phyloP scores from a whole-genome alignment of 2,888 invertebrate genomes.

The Erannis defoliaria region DNA sequence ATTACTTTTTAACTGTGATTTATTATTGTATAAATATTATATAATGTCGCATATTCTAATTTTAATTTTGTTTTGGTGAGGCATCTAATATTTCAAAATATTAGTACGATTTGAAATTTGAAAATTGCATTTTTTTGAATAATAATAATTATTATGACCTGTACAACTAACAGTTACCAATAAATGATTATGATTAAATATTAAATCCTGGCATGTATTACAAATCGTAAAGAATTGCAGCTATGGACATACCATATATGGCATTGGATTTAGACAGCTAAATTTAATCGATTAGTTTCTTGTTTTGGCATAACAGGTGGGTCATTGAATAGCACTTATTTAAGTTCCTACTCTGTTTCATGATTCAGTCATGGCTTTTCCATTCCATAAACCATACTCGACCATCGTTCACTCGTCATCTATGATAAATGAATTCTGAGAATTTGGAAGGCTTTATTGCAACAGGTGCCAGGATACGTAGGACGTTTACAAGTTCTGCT shows the following conservation, averaged over 20 bases:
- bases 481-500: slow-evolving; percentile 47
- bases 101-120: too few relatives aligned
- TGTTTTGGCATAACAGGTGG: background rate
- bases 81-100: too few relatives aligned
- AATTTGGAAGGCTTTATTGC: slow-evolving; percentile 54
- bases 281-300: slow-evolving; percentile 3
- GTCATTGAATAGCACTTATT: background rate
- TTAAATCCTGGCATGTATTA: too few relatives aligned
- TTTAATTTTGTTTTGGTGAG: too few relatives aligned
- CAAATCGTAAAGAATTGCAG: background rate
- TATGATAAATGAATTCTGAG: slow-evolving; percentile 8
- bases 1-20: too few relatives aligned
- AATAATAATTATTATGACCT: too few relatives aligned
- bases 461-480: slow-evolving; percentile 49
- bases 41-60: too few relatives aligned
- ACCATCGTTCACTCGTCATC: background rate
- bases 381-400: background rate
- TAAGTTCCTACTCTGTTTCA: background rate
- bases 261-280: too few relatives aligned
- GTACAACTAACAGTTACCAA: too few relatives aligned
- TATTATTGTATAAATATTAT: too few relatives aligned
- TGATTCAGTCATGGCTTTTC: slow-evolving; percentile 1
- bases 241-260: background rate
- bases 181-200: too few relatives aligned
- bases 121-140: too few relatives aligned